phyloP scores from a whole-genome alignment of 1,140 invertebrate species.

The Polyergus mexicanus region DNA sequence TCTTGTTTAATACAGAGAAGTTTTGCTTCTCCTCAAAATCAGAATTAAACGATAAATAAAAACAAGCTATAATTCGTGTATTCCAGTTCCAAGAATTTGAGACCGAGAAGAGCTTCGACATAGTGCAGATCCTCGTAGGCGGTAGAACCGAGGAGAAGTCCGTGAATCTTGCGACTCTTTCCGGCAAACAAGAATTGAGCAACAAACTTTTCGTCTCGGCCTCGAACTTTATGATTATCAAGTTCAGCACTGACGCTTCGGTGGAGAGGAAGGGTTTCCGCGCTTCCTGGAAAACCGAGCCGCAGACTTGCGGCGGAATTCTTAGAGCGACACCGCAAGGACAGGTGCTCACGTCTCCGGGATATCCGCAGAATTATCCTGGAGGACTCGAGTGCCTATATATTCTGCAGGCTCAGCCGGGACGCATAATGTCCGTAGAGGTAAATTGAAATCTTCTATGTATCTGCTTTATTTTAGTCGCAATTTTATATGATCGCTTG shows the following conservation, averaged over 20 bases:
- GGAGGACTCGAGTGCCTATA: slow-evolving; percentile 98
- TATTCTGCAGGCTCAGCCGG: slow-evolving; percentile 95
- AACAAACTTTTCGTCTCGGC: slow-evolving; percentile 96
- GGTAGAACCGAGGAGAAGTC: slow-evolving; percentile 98
- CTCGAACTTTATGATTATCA: slow-evolving; percentile 99
- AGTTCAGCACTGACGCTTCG: slow-evolving; percentile 97
- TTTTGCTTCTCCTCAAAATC: neutral
- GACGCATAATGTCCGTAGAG: slow-evolving; percentile 95
- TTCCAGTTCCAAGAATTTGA: slow-evolving; percentile 98
- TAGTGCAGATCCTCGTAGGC: slow-evolving; percentile 97
- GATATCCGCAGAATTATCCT: slow-evolving; percentile 96
- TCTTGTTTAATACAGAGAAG: neutral
- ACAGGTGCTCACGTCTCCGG: slow-evolving; percentile 94
- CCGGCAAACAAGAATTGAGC: slow-evolving; percentile 94
- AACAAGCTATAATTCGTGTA: neutral
- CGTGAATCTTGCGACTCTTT: slow-evolving; percentile 95
- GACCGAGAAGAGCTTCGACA: slow-evolving; percentile 98
- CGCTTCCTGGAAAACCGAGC: slow-evolving; percentile 97
- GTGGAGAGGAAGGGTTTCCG: slow-evolving; percentile 98
- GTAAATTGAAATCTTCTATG: slow-evolving; percentile 80
- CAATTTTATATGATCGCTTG: neutral
- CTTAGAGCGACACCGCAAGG: slow-evolving; percentile 93
- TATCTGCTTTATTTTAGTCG: neutral
- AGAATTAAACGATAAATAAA: neutral
- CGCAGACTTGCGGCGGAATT: slow-evolving; percentile 94